A percentile compares a stretch with the other conserved stretches of the same genome.
Conservation (phyloP, 2,888 invertebrate genomes). For the Dolichomitus sp. region DNA sequence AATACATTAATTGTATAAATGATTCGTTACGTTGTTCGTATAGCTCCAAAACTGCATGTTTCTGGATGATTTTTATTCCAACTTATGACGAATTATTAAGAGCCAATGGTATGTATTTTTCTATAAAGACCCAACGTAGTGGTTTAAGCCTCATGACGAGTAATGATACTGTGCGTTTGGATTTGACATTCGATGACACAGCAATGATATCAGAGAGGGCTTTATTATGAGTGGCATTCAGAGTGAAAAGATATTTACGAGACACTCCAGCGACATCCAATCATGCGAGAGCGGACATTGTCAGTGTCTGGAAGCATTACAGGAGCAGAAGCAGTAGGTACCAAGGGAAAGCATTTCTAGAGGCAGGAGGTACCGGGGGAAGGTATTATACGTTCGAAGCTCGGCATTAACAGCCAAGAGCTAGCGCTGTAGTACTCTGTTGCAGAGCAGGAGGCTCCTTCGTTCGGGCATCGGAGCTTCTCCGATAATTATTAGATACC, state of each 20-base stretch:
- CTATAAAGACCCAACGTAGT: too few relatives aligned
- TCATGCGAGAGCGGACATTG: conserved; percentile 78
- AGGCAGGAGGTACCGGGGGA: conserved; percentile 26
- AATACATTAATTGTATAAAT: too few relatives aligned
- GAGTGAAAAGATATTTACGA: conserved; percentile 77
- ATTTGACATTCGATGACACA: conserved; percentile 75
- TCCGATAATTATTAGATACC: conserved; percentile 81
- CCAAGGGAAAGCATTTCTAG: conserved; percentile 28
- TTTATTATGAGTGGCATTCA: neutral
- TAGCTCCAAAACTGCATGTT: too few relatives aligned
- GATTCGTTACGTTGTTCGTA: too few relatives aligned
- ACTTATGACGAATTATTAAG: too few relatives aligned
- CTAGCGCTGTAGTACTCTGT: neutral
- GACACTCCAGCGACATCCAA: conserved; percentile 79
- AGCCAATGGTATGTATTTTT: neutral
- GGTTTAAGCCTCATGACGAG: neutral
- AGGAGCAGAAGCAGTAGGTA: conserved; percentile 25
- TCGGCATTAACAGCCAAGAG: conserved; percentile 37
- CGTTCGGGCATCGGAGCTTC: conserved; percentile 73
- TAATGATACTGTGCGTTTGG: conserved; percentile 55
- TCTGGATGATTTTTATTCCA: too few relatives aligned
- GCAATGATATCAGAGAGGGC: conserved; percentile 61
- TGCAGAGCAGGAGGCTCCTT: conserved; percentile 67
- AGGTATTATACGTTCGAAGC: conserved; percentile 20
- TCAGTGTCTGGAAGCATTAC: conserved; percentile 51